phyloP scores from a whole-genome alignment of 2,888 invertebrate species.

The Automeris io region DNA sequence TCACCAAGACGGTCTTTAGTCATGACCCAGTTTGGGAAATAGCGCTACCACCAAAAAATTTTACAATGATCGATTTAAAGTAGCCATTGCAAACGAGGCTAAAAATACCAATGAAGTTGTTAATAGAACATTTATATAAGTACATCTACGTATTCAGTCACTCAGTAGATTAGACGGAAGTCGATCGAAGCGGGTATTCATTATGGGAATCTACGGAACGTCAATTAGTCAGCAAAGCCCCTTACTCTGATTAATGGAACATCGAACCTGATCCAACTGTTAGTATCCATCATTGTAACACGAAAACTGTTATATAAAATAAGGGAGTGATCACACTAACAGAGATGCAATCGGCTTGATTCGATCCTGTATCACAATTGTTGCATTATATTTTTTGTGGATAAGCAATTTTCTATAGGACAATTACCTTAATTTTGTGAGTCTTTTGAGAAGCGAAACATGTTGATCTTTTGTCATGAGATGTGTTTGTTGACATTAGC shows the following conservation, averaged over 20 bases:
- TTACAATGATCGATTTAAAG: slow-evolving; percentile 24
- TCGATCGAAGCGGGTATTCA: slow-evolving; percentile 19
- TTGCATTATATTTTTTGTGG: too few relatives aligned
- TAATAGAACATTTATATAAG: slow-evolving; percentile 7
- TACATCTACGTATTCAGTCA: slow-evolving; percentile 15
- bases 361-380: too few relatives aligned
- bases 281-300: slow-evolving; percentile 3
- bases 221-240: slow-evolving; percentile 31
- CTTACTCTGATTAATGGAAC: slow-evolving; percentile 37
- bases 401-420: too few relatives aligned
- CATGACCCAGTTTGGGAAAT: too few relatives aligned
- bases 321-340: not conserved
- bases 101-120: not conserved
- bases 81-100: not conserved
- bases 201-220: slow-evolving; percentile 23
- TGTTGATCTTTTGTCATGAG: too few relatives aligned
- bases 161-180: slow-evolving; percentile 18
- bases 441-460: too few relatives aligned
- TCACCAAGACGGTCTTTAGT: too few relatives aligned
- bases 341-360: too few relatives aligned
- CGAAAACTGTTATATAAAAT: not conserved
- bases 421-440: too few relatives aligned
- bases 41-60: slow-evolving; percentile 33
- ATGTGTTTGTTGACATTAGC: too few relatives aligned
- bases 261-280: slow-evolving; percentile 11